Evolutionary conservation across 2,888 invertebrate species (phyloP).

Genomic region (Clivina fossor): DNA sequence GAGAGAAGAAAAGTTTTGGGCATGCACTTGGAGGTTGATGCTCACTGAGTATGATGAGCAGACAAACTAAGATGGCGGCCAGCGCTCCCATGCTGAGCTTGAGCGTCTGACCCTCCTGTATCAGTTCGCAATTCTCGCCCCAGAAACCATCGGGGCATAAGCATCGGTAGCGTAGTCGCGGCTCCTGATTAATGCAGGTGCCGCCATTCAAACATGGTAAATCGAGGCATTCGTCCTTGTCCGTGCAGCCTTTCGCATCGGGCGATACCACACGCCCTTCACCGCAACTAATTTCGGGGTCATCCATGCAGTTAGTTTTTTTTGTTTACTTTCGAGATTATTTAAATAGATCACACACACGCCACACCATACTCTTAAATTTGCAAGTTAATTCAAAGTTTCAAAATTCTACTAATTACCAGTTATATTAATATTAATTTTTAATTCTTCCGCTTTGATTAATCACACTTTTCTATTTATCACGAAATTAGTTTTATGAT

Average conservation of each 20-base stretch:
- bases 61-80: slow-evolving; percentile 95
- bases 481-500: no score
- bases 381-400: slow-evolving; percentile 17
- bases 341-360: slow-evolving; percentile 7
- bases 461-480: no score
- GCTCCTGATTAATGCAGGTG: slow-evolving; percentile 89
- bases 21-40: slow-evolving; percentile 47
- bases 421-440: no score
- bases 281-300: slow-evolving; percentile 73
- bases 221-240: slow-evolving; percentile 94
- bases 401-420: no score
- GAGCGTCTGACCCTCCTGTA: slow-evolving; percentile 91
- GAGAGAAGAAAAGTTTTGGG: slow-evolving; percentile 4
- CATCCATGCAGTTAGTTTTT: no score
- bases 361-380: slow-evolving; percentile 9
- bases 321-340: no score
- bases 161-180: slow-evolving; percentile 82
- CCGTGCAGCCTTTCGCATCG: slow-evolving; percentile 83
- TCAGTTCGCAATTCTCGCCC: slow-evolving; percentile 92
- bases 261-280: slow-evolving; percentile 89
- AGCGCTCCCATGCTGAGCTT: slow-evolving; percentile 96
- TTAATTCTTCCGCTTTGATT: no score
- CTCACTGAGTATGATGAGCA: slow-evolving; percentile 96
- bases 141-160: slow-evolving; percentile 90
- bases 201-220: slow-evolving; percentile 92